These are phyloP conservation scores for Podotricha telesiphe DNA, from an alignment of 2,888 invertebrate species.

Conservation along the genomic window DNA sequence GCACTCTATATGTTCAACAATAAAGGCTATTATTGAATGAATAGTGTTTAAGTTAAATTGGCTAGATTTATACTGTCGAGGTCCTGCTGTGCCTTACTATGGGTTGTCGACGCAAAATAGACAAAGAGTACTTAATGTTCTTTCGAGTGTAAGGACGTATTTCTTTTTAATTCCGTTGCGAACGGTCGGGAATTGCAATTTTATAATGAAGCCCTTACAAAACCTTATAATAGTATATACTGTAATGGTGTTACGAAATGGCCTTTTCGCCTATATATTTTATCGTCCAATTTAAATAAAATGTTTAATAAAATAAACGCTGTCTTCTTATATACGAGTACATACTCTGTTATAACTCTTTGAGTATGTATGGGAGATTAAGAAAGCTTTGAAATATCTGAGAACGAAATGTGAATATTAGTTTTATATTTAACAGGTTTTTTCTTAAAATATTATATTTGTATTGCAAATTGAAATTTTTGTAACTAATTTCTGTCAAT, in stretches of 20 bases:
- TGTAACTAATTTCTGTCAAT: too few species aligned
- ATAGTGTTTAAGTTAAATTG: slow-evolving; percentile 45
- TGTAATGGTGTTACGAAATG: slow-evolving; percentile 37
- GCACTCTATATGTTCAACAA: not conserved
- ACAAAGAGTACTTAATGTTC: slow-evolving; percentile 70
- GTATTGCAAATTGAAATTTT: too few species aligned
- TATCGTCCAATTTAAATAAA: slow-evolving; percentile 8
- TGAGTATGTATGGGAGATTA: not conserved
- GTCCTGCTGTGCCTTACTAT: slow-evolving; percentile 70
- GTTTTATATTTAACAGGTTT: not conserved
- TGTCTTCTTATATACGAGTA: not conserved
- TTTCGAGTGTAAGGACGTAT: slow-evolving; percentile 66
- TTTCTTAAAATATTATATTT: too few species aligned
- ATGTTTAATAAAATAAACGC: not conserved
- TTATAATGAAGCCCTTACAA: slow-evolving; percentile 45
- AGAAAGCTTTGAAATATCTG: not conserved
- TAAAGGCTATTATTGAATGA: slow-evolving; percentile 50
- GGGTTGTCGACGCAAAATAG: slow-evolving; percentile 75
- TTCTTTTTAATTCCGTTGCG: slow-evolving; percentile 57
- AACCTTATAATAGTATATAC: slow-evolving; percentile 38
- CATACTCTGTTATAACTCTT: not conserved
- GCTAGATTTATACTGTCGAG: slow-evolving; percentile 65
- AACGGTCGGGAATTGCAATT: slow-evolving; percentile 42
- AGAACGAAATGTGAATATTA: too few species aligned
- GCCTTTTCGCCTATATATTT: slow-evolving; percentile 29